Conservation (phyloP, 2,797 vertebrate species). For the Fundulus diaphanus region DNA sequence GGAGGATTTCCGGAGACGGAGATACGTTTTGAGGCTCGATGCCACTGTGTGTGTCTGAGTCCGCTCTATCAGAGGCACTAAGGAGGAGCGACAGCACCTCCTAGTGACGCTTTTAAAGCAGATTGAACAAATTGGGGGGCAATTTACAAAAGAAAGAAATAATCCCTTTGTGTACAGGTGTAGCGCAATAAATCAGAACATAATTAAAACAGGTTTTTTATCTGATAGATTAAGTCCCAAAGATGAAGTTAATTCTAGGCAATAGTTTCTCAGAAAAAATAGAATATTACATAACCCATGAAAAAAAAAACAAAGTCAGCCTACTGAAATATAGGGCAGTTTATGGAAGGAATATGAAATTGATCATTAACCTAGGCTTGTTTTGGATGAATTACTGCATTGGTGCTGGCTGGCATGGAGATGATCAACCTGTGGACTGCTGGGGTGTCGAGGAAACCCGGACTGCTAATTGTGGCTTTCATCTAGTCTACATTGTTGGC, state of each 20-base stretch:
- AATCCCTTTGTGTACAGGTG: not conserved
- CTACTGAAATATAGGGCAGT: no score
- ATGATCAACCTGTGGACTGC: not conserved
- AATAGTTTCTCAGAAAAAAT: not conserved
- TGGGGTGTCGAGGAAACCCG: not conserved
- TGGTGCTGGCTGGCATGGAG: not conserved
- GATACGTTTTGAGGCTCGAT: slow-evolving; percentile 39
- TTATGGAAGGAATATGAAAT: not conserved
- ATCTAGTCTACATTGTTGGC: no score
- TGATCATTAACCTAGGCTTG: not conserved
- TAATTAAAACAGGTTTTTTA: not conserved
- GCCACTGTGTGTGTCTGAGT: slow-evolving; percentile 2
- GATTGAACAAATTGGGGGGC: not conserved
- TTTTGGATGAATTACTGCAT: not conserved
- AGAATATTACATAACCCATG: not conserved
- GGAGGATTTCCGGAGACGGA: slow-evolving; percentile 68
- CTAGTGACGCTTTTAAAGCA: slow-evolving; percentile 56
- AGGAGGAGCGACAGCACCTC: slow-evolving; percentile 73
- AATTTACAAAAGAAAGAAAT: no score
- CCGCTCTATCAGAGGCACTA: not conserved
- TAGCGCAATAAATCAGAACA: not conserved
- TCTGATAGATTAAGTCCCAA: not conserved
- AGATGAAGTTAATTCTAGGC: not conserved
- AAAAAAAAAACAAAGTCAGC: no score
- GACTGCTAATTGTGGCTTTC: not conserved